Evolutionary conservation across 2,888 invertebrate species (phyloP), one percentile per base, ranked within the genome.

Genomic region (Pristionchus japonicus): DNA sequence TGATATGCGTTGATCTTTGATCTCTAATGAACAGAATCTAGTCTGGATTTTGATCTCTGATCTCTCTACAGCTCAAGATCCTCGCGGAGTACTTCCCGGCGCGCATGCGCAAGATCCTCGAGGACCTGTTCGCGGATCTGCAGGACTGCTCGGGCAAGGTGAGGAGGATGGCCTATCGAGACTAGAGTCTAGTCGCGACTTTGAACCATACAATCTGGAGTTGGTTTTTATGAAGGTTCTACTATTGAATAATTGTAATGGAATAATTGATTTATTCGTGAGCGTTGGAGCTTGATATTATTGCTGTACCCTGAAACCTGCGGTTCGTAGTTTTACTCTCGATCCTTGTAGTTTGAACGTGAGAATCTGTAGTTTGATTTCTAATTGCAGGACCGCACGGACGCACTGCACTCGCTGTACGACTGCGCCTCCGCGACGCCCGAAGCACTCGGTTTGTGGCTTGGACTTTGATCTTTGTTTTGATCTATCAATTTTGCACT

Each of bases 391-490:
- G 80, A 47, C 13, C 82, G 82, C 31, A 34, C 52, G 20, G 82
- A 83, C 82, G 20, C 82, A 34, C 82, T 83, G 31, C 52, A 49
- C 52, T 83, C 82, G 52, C 52, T 83, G 52, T 52, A 52, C 82
- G 82, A 83, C 52, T 83, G 82, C 52, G 49, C 52, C 17, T 37
- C 34, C 1, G 52, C 43, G 20, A 34, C 52, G 82, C 82, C 82
- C 9, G 52, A 83, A n/a, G 31, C 49, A 11, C 34, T 83, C 82
- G 82, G 82, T 83, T 70, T 9, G 70, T 70, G 17, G 31, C 27
- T 64, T 64, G 70, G 7, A 13, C 77, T 43, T 77, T 77, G 77
- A 43, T 77, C 77, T 77, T 27, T 34, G 31, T 37, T 64, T 27
- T 70, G 37, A 70, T 34, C 67, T 67, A n/a, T 64, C 0, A 27